Evolutionary conservation across 2,797 vertebrate genomes (phyloP), one percentile per base, ranked within the genome.

Genomic region (Sandelia bainsii): DNA sequence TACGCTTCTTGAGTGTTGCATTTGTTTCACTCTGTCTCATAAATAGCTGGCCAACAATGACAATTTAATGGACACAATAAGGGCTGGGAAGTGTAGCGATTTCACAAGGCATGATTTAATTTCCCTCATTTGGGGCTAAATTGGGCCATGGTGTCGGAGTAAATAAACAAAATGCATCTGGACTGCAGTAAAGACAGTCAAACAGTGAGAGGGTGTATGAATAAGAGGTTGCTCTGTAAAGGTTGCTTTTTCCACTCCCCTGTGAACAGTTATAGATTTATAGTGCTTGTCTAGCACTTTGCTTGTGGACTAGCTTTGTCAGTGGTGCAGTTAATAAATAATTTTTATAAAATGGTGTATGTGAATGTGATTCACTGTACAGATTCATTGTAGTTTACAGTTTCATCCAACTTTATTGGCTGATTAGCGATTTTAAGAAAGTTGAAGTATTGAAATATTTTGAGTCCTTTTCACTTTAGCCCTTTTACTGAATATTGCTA

Each of bases 71-170:
- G 89, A 79, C 50, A 54, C 78, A 78, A 70, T 22, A 19, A 61
- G 72, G 81, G 34, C 62, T 5, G 53, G 76, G 78, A 83, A 83
- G 77, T 76, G 82, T 77, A 78, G 86, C 34, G 60, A 83, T 92
- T 86, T 89, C 80, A 85, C 86, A 68, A 79, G 79, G 83, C 80
- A 70, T 85, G 82, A 90, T 90, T 92, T 91, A 73, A 91, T 91
- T 92, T 90, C 79, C 86, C 79, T 81, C 78, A 62, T 87, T 83
- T 42, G 4, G 4, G 59, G 69, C 81, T 83, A 89, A 91, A 93
- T 85, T 88, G 82, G 75, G 77, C 82, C 74, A 44, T 19, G 37
- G 77, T 75, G 82, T 88, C 76, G 42, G 83, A 77, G 69, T 80
- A 86, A 92, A 91, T 90, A 86, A 90, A 90, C 85, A 51, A 39